phyloP scores from a whole-genome alignment of 1,140 invertebrate species.

The Drosophila cardini region DNA sequence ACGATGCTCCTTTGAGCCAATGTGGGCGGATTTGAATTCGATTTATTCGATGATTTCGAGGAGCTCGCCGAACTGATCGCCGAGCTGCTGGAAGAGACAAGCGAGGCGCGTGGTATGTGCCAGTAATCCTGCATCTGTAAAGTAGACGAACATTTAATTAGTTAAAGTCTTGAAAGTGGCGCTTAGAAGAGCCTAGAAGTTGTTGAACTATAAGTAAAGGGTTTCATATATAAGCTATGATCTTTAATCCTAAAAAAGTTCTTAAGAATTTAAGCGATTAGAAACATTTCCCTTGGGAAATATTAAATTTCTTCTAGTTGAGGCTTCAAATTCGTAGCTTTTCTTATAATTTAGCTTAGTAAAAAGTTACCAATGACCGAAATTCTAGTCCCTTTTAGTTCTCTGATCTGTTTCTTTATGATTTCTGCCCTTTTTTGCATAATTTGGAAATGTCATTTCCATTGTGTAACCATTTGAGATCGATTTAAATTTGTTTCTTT shows the following conservation, averaged over 20 bases:
- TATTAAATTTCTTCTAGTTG: too few species aligned
- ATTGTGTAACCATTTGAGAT: constrained; percentile 7
- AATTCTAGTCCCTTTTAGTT: too few species aligned
- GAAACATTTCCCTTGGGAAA: too few species aligned
- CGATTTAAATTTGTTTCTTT: background rate
- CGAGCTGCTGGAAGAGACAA: constrained; percentile 88
- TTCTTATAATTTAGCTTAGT: too few species aligned
- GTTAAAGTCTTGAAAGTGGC: too few species aligned
- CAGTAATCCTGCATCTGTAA: constrained; percentile 88
- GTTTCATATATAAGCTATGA: too few species aligned
- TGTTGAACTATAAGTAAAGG: too few species aligned
- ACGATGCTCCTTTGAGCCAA: constrained; percentile 59
- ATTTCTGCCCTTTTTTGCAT: constrained; percentile 8
- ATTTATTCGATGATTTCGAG: constrained; percentile 83
- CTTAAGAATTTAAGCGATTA: too few species aligned
- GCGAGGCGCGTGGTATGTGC: constrained; percentile 91
- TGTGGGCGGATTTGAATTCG: constrained; percentile 69
- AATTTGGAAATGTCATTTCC: constrained; percentile 14
- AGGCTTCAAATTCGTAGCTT: too few species aligned
- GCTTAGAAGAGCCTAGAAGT: too few species aligned
- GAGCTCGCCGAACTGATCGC: constrained; percentile 86
- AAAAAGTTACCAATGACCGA: too few species aligned
- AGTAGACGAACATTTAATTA: background rate
- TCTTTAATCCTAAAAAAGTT: too few species aligned
- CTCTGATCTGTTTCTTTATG: background rate